Evolutionary conservation across 2,113 vertebrate species (phyloP), one percentile per base, ranked within the genome.

Genomic region (Sylvietta virens): DNA sequence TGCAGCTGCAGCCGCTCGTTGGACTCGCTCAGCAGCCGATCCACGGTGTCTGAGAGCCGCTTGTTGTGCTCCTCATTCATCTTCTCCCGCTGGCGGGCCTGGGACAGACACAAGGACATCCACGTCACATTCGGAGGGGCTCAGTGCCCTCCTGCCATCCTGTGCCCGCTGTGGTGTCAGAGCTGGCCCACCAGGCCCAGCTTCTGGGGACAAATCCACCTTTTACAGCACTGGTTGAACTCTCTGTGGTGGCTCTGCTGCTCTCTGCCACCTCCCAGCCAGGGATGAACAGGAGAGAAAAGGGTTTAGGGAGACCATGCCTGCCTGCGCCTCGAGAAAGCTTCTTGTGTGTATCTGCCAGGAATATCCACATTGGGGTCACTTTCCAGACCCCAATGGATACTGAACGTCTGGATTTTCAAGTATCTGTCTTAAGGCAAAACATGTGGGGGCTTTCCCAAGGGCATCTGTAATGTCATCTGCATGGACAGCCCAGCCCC

Each of bases 11-110:
- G 98, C 28, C 99, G 97, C 88, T 99, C 99, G 1, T 99, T 99
- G 77, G 98, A 99, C 97, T 99, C 99, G 4, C 99, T 99, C 56
- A 99, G 98, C 95, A 99, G 97, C 64, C 99, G 98, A 86, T 99
- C 99, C 96, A 99, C 99, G 0, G 99, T 99, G 98, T 99, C 99
- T 0, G 99, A 99, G 87, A 99, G 98, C 44, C 99, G 96, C 96
- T 99, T 99, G 98, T 99, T 99, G 96, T 99, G 99, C 93, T 99
- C 99, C 96, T 99, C 99, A 0, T 99, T 99, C 99, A 99, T 99
- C 98, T 99, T 99, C 97, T 99, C 99, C 83, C 99, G 92, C 97
- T 99, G 99, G n/a, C 99, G 99, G 76, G 99, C 99, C 99, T 99
- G 97, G 82, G 66, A 71, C 15, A 30, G 81, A 45, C 80, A 62